Base-by-base conservation (phyloP, 2,797 vertebrate species). In the Sebastes melanostomus region DNA sequence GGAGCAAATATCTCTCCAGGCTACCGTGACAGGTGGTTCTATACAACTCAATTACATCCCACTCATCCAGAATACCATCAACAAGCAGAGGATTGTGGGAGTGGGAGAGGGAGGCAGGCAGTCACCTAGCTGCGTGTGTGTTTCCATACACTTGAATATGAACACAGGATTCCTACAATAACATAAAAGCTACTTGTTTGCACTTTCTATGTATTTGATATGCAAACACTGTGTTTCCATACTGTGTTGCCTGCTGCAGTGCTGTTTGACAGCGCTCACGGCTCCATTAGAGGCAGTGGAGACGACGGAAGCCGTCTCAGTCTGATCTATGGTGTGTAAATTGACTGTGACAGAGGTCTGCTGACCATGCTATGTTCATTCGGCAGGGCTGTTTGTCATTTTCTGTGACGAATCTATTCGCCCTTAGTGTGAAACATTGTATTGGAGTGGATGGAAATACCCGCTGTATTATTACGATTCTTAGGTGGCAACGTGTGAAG, bases 311-410 rank as follows among this genome's bases (percentile, higher is more conserved):
- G 36, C 77, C 46, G 58, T 66, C 81, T 75, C 55, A 4, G 42
- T 14, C 59, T 87, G 81, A 81, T 81, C n/a, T 62, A 29, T 34
- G 70, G 16, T 20, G 61, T 38, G 54, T 68, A 62, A 81, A 82
- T 42, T 9, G 62, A 82, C 74, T 55, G 72, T 80, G 69, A 75
- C 74, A 75, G 72, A 73, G 77, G 71, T 65, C 68, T 54, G 36
- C 27, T 5, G 20, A 34, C 73, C 42, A n/a, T 0, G 12, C 58
- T 36, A 0, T 22, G 38, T 58, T 83, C 42, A 38, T 68, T 75
- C 75, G 72, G 27, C 27, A 4, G 52, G 61, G 34, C 46, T 25
- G 30, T 70, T 66, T 76, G 68, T 72, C 81, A 59, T 66, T 72
- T 54, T 52, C 66, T 56, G 12, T 50, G 36, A 72, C 61, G 65